phyloP scores from a whole-genome alignment of 2,113 vertebrate species.

The Pedionomus torquatus region DNA sequence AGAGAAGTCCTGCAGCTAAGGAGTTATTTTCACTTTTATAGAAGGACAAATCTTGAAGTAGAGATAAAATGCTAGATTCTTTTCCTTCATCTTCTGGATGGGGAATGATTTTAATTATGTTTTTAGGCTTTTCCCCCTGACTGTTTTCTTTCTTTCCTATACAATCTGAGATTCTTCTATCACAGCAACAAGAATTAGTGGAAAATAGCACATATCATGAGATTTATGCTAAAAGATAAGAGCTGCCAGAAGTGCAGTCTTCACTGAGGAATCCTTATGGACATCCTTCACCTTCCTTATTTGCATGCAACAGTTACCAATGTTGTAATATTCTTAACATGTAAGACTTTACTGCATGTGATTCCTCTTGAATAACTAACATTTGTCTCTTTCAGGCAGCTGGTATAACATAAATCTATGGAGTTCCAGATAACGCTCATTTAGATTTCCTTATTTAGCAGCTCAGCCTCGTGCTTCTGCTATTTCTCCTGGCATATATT shows the following conservation, averaged over 20 bases:
- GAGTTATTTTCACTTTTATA: background rate
- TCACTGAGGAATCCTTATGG: background rate
- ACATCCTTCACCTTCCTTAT: background rate
- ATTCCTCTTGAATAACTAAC: background rate
- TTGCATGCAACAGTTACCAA: background rate
- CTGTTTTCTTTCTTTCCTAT: background rate
- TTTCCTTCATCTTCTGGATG: background rate
- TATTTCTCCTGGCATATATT: constrained; percentile 12
- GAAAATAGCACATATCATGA: background rate
- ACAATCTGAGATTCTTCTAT: background rate
- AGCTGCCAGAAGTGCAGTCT: background rate
- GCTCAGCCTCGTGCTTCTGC: background rate
- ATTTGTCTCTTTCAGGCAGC: background rate
- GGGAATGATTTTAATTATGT: background rate
- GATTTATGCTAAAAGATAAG: background rate
- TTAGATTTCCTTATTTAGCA: constrained; percentile 34
- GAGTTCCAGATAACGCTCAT: constrained; percentile 10
- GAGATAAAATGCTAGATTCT: background rate
- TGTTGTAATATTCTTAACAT: background rate
- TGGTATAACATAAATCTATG: background rate
- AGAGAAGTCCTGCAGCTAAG: background rate
- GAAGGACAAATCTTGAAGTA: background rate
- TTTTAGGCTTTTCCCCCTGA: background rate
- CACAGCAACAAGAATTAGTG: background rate
- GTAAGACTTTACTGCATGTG: background rate